Evolutionary conservation across 2,113 vertebrate genomes (phyloP).

Genomic region (Anser cygnoides): DNA sequence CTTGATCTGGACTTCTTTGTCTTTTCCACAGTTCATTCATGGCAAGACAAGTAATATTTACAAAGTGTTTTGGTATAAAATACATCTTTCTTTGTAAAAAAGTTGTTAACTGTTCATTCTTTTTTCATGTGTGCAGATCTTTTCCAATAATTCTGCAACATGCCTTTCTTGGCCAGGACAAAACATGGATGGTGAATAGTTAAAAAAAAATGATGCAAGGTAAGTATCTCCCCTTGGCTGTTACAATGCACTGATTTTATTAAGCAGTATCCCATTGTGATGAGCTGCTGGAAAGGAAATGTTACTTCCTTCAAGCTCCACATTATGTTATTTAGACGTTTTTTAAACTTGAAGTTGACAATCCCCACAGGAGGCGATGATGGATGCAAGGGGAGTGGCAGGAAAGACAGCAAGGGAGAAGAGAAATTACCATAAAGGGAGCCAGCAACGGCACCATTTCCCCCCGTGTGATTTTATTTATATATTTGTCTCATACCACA

Average conservation of each 20-base stretch:
- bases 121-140: not conserved
- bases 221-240: not conserved
- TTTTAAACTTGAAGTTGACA: constrained; percentile 37
- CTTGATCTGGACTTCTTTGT: not conserved
- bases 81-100: not conserved
- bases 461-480: not conserved
- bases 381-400: constrained; percentile 32
- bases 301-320: constrained; percentile 27
- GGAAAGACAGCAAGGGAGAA: not conserved
- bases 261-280: constrained; percentile 24
- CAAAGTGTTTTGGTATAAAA: not conserved
- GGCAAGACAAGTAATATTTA: not conserved
- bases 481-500: constrained; percentile 42
- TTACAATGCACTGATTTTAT: constrained; percentile 26
- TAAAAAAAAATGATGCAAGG: not conserved
- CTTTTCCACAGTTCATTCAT: not conserved
- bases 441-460: not conserved
- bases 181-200: not conserved
- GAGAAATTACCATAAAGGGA: constrained; percentile 34
- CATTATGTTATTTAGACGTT: constrained; percentile 26
- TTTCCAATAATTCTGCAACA: not conserved
- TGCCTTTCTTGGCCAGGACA: not conserved
- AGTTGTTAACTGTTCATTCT: not conserved
- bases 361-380: constrained; percentile 1
- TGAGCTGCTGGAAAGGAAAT: constrained; percentile 8